Evolutionary conservation across 2,888 invertebrate species (phyloP).

Genomic region (Stenurella melanura): DNA sequence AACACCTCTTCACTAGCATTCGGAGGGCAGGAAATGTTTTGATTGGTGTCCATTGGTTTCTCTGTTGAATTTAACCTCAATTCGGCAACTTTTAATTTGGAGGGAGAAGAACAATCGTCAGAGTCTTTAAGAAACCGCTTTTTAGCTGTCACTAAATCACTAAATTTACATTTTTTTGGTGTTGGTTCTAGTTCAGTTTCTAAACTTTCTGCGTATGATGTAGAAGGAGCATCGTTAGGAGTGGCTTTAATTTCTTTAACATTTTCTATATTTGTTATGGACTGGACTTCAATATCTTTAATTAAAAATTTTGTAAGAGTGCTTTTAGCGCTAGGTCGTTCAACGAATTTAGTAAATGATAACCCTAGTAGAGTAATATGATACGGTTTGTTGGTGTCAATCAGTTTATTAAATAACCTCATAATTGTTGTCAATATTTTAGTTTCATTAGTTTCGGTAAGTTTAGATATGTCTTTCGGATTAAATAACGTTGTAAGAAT

Average conservation of each 20-base stretch:
- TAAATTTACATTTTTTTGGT: conserved; percentile 81
- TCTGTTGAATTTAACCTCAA: conserved; percentile 77
- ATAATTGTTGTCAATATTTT: conserved; percentile 83
- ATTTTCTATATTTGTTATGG: conserved; percentile 81
- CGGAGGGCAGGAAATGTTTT: conserved; percentile 76
- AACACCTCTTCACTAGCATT: conserved; percentile 83
- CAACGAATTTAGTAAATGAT: conserved; percentile 88
- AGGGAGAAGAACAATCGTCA: conserved; percentile 79
- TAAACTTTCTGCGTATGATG: conserved; percentile 72
- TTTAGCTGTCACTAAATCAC: conserved; percentile 52
- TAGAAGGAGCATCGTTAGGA: conserved; percentile 60
- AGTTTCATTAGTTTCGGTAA: conserved; percentile 76
- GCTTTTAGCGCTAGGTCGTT: conserved; percentile 79
- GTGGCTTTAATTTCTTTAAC: conserved; percentile 60
- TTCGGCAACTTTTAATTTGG: conserved; percentile 82
- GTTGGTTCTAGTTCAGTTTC: conserved; percentile 84
- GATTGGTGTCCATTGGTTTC: conserved; percentile 38
- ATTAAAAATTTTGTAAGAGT: conserved; percentile 83
- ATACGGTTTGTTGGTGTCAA: conserved; percentile 84
- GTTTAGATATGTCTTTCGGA: conserved; percentile 61
- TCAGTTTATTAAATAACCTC: conserved; percentile 84
- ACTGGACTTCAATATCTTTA: conserved; percentile 87
- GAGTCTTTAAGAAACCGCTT: conserved; percentile 35
- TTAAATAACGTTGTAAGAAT: conserved; percentile 81
- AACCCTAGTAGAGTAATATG: conserved; percentile 88